Evolutionary conservation across 1,140 invertebrate species (phyloP).

Genomic region (Drosophila kikkawai): DNA sequence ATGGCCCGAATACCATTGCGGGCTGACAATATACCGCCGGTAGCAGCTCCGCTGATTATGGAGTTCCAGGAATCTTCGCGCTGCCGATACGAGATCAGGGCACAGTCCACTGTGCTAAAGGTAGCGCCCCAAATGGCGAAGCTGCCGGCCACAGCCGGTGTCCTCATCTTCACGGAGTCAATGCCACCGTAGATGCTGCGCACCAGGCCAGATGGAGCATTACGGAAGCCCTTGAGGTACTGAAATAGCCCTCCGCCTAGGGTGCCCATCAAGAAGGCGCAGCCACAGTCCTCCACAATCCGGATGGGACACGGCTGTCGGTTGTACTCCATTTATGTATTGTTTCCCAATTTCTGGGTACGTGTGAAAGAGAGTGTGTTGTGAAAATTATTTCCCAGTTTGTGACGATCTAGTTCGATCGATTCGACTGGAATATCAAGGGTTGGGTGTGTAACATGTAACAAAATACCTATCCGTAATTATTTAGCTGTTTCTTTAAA

Average conservation of each 20-base stretch:
- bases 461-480: too few relatives aligned
- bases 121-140: slow-evolving; percentile 73
- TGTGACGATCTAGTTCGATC: neutral
- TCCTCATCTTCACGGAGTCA: slow-evolving; percentile 62
- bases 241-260: slow-evolving; percentile 68
- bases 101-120: slow-evolving; percentile 69
- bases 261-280: slow-evolving; percentile 70
- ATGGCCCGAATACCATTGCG: slow-evolving; percentile 70
- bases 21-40: slow-evolving; percentile 62
- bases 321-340: slow-evolving; percentile 50
- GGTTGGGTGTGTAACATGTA: too few relatives aligned
- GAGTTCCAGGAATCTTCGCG: slow-evolving; percentile 71
- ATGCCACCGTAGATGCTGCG: slow-evolving; percentile 59
- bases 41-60: slow-evolving; percentile 66
- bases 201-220: slow-evolving; percentile 50
- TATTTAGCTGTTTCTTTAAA: too few relatives aligned
- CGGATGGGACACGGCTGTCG: slow-evolving; percentile 72
- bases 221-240: slow-evolving; percentile 63
- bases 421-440: too few relatives aligned
- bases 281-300: slow-evolving; percentile 73
- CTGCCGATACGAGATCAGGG: slow-evolving; percentile 57
- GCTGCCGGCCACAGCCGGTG: slow-evolving; percentile 62
- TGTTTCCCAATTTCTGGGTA: neutral
- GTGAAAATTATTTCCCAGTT: neutral
- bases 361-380: neutral